Percentiles rank a stretch among this genome's conserved stretches.
Evolutionary conservation across 2,113 vertebrate genomes (phyloP).

Genomic region (Laterallus jamaicensis): DNA sequence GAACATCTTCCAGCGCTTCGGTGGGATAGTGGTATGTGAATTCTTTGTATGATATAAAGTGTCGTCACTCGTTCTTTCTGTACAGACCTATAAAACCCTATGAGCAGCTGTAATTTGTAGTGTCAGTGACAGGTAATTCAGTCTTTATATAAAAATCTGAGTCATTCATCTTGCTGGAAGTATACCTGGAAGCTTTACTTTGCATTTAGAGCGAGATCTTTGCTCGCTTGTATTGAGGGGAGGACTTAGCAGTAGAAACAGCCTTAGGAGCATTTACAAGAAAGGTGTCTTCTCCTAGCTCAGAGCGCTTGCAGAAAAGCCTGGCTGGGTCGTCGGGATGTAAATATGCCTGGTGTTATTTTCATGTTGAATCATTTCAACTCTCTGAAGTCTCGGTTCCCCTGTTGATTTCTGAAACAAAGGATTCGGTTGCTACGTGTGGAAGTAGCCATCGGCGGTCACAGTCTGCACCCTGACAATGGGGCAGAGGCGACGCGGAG

Average conservation of each 20-base stretch:
- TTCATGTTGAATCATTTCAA: not conserved
- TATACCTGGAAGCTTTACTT: not conserved
- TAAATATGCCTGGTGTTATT: not conserved
- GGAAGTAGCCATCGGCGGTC: not conserved
- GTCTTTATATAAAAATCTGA: not conserved
- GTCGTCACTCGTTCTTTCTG: not conserved
- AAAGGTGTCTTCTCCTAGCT: not conserved
- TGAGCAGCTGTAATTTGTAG: not conserved
- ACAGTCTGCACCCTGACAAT: not conserved
- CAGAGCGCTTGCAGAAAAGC: not conserved
- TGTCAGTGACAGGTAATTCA: not conserved
- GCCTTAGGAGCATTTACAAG: not conserved
- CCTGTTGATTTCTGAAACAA: not conserved
- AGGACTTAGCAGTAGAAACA: not conserved
- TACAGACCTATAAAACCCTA: not conserved
- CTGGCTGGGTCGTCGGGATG: not conserved
- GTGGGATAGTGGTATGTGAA: constrained; percentile 93
- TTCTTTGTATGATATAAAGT: not conserved
- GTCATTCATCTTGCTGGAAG: not conserved
- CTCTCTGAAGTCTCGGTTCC: not conserved
- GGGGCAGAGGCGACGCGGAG: not conserved
- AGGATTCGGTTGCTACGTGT: not conserved
- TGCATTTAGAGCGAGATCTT: not conserved
- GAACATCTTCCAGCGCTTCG: constrained; percentile 96
- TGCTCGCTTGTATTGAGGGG: accelerated